Evolutionary conservation across 2,113 vertebrate species (phyloP), one percentile per base, ranked within the genome.

Genomic region (Proterorhinus semilunaris): DNA sequence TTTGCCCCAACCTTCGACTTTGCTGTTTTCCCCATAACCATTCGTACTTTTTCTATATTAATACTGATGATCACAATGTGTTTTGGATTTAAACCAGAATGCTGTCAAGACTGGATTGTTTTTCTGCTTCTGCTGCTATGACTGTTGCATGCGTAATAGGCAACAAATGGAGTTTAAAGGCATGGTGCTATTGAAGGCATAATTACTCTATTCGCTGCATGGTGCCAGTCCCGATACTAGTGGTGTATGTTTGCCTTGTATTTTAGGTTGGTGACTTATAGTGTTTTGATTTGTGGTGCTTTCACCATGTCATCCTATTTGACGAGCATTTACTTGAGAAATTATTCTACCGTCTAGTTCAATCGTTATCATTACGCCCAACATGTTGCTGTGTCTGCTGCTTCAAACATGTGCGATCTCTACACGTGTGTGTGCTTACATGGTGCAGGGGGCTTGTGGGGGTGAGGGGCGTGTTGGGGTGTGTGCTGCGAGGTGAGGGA

Each of bases 11-110:
- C 83, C 87, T 82, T 76, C 69, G 77, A 89, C 85, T 80, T 82
- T 74, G 69, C 69, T 79, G 86, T 88, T 90, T 86, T 87, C 17
- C 76, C 67, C 69, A 80, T 74, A 83, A 81, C 86, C 72, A 81
- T 76, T 80, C 72, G 74, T 74, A 70, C 69, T 78, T 59, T 78
- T 81, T 81, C 75, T 55, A 2, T 78, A 91, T 91, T 90, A 89
- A 91, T 90, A 91, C 90, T 91, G 85, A 91, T 89, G 86, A 74
- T 72, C 65, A 71, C 74, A 71, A 82, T 72, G 84, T 71, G 78
- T 54, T 71, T 67, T 57, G n/a, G 65, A 81, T 88, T 87, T 72
- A 75, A 85, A 85, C 62, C 80, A 79, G 66, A 76, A 62, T 76
- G 66, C 69, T 76, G 77, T 86, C 83, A 81, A 6, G 69, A 52